Percentiles rank a stretch among this genome's conserved stretches.
These are phyloP conservation scores for Athene noctua DNA, from an alignment of 2,113 vertebrate genomes.

Conservation along the genomic window DNA sequence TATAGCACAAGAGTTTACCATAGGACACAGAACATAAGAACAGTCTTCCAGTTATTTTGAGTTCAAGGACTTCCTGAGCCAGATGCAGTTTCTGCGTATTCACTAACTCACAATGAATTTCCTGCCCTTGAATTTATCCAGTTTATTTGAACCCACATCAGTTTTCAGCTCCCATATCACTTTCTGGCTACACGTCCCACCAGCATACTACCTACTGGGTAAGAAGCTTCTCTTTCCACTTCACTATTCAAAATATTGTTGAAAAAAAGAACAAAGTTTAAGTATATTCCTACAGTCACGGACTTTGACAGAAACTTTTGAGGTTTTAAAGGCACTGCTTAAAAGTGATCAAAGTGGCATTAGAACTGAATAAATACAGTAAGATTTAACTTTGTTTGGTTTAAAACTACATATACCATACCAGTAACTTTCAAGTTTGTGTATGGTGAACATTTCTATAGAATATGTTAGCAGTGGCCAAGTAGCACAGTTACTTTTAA, in stretches of 20 bases:
- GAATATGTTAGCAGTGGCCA: background rate
- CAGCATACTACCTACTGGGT: background rate
- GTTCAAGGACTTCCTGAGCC: constrained; percentile 36
- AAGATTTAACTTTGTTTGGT: background rate
- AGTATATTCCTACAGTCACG: background rate
- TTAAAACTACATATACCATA: background rate
- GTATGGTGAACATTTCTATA: background rate
- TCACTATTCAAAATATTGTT: background rate
- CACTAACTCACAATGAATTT: constrained; percentile 8
- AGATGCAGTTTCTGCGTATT: background rate
- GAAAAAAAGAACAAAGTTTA: background rate
- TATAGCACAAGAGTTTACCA: background rate
- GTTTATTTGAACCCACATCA: background rate
- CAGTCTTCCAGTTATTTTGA: background rate
- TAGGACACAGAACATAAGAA: background rate
- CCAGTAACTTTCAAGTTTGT: background rate
- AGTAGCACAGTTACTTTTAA: background rate
- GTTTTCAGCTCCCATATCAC: background rate
- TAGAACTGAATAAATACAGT: background rate
- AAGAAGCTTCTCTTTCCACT: background rate
- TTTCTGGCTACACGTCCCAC: background rate
- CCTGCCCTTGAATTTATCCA: background rate
- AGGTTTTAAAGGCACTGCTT: background rate
- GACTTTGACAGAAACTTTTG: background rate
- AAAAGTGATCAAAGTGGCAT: background rate